Evolutionary conservation across 1,140 invertebrate species (phyloP), one percentile per base, ranked within the genome.

Genomic region (Sweltsa coloradensis): DNA sequence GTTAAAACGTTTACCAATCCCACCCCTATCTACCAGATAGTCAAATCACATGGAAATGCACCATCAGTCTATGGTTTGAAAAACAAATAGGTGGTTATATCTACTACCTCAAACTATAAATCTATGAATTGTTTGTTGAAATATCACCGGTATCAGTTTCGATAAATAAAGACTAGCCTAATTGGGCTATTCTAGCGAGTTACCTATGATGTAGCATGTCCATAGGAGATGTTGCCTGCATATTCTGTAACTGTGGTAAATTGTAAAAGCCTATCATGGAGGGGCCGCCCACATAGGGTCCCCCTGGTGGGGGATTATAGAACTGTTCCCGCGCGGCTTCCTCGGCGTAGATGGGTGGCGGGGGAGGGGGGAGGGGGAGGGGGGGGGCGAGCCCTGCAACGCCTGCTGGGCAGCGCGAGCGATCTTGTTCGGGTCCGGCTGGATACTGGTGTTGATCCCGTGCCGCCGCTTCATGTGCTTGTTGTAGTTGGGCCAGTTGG

Each of bases 401-500:
- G 5, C 0, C 34, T 3, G 34, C n/a, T 14, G 16, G 11, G 25
- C 31, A 9, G 48, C 48, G 22, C 19, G 13, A 5, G 39, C 48
- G 14, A 47, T 51, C 44, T 43, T 37, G 40, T 51, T 48, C 26
- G 49, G 26, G 34, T 51, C 37, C 29, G 39, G 34, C 26, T 47
- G 39, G 22, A 25, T 31, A 41, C 51, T 53, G 2, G 71, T 75
- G 57, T 74, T 74, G 37, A 75, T 74, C 23, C 73, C 72, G 51
- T 83, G 81, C 29, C 78, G 60, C 19, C 79, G 61, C 63, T 81
- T 83, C 78, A 82, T 82, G 52, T 83, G 81, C 53, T 83, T 83
- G 55, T 82, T 81, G 50, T 79, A 83, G 64, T 83, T 83, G 5
- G 81, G 75, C 78, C 79, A 82, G 61, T 83, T 83, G 2, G 79